Base-by-base conservation (phyloP, 2,888 invertebrate genomes). In the Oxytorus armatus region DNA sequence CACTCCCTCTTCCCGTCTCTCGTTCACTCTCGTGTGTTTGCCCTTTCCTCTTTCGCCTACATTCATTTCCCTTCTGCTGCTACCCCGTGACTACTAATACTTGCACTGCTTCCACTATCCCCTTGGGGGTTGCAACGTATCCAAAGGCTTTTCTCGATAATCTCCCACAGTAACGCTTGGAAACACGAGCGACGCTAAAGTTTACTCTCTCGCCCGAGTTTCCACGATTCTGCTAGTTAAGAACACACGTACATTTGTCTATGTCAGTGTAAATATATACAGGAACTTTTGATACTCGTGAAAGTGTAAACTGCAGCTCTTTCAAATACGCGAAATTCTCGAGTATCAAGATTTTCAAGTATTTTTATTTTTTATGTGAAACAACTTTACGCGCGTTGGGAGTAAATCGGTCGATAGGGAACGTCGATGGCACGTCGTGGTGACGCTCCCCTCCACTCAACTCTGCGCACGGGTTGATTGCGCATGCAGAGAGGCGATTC, bases 71-170 rank as follows among this genome's bases (percentile, higher is more conserved):
- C 21, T 47, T n/a, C 29, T 18, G 14, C 11, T 8, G n/a, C 42
- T 47, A 57, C 10, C 18, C n/a, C 42, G 3, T 11, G 39, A 55
- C 42, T 42, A 70, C 36, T 47, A n/a, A 59, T 49, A 65, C 79
- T 70, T 53, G 69, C 51, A 72, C 76, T 68, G 53, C 39, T 76
- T 57, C 39, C 21, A 42, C 57, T 36, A 14, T 16, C 33, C 59
- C 25, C 79, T 55, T 65, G 29, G 14, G 44, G 63, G 55, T 29
- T 76, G 57, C 42, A 57, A 29, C 63, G 44, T 42, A 44, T 65
- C 75, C 70, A 65, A 75, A 70, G 75, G 75, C 69, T 63, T 57
- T n/a, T 39, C 69, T 49, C 70, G 79, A 70, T 76, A 76, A 76
- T 79, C 70, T 72, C 36, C 14, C 44, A n/a, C 29, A 25, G 66